A percentile compares a stretch with the other conserved stretches of the same genome.
phyloP scores from a whole-genome alignment of 2,113 vertebrate genomes.

The Sylvia atricapilla region DNA sequence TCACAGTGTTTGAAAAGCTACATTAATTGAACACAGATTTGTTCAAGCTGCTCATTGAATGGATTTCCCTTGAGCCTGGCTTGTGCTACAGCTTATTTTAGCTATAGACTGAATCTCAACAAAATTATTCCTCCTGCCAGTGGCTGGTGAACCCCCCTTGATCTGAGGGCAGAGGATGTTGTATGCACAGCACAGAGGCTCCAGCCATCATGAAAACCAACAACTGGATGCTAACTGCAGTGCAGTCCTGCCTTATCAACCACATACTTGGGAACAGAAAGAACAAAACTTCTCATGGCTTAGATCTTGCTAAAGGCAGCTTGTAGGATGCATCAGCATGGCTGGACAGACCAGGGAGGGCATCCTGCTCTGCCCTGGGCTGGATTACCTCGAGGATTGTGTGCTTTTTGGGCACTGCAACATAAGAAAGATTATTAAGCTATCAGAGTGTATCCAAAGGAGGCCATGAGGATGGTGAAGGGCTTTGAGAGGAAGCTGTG shows the following conservation, averaged over 20 bases:
- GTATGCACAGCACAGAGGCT: background rate
- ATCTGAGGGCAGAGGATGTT: background rate
- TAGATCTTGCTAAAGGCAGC: background rate
- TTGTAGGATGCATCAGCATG: background rate
- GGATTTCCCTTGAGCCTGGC: slow-evolving; percentile 48
- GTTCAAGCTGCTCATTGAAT: slow-evolving; percentile 60
- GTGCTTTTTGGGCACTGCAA: background rate
- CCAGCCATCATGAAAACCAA: background rate
- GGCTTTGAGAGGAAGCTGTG: background rate
- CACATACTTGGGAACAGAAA: rapidly evolving
- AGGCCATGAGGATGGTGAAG: background rate
- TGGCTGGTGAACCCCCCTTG: rapidly evolving
- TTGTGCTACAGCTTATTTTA: slow-evolving; percentile 51
- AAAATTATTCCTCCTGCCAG: background rate
- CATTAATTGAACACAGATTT: slow-evolving; percentile 67
- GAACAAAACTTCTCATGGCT: background rate
- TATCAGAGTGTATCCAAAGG: background rate
- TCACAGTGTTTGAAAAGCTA: slow-evolving; percentile 64
- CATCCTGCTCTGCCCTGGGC: background rate
- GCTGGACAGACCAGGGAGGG: rapidly evolving
- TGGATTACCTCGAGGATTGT: too few relatives aligned
- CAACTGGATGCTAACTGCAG: background rate
- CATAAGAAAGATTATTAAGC: too few relatives aligned
- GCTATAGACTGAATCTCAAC: slow-evolving; percentile 10
- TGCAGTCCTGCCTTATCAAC: background rate